These are phyloP conservation scores for Lycophotia porphyrea DNA, from an alignment of 2,888 invertebrate species.

Conservation along the genomic window DNA sequence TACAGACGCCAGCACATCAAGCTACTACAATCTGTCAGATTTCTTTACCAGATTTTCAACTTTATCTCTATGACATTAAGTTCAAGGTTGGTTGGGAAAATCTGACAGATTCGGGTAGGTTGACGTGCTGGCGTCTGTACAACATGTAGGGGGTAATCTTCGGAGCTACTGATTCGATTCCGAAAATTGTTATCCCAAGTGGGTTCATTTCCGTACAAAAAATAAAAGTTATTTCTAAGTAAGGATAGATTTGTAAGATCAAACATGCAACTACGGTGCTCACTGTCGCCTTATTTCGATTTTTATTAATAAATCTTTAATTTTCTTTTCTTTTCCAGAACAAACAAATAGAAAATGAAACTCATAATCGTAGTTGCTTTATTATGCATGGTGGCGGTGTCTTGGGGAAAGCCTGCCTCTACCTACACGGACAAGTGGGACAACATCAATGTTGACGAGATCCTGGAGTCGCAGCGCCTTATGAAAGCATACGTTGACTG, in stretches of 20 bases:
- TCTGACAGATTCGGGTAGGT: no score
- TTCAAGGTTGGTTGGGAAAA: no score
- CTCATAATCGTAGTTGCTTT: slow-evolving; percentile 77
- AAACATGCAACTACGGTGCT: background rate
- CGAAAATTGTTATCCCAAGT: no score
- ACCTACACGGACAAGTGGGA: slow-evolving; percentile 93
- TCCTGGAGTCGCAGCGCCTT: slow-evolving; percentile 92
- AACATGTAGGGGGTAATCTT: no score
- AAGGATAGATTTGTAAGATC: background rate
- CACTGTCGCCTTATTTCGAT: background rate
- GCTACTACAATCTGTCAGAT: no score
- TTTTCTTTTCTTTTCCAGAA: slow-evolving; percentile 52
- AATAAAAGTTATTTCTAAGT: background rate
- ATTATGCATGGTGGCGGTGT: slow-evolving; percentile 79
- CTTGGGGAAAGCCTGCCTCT: slow-evolving; percentile 79
- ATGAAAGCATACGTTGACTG: slow-evolving; percentile 93
- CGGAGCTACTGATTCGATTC: no score
- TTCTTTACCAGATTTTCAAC: no score
- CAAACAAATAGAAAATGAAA: slow-evolving; percentile 78
- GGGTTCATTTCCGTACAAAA: no score
- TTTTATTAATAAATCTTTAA: background rate
- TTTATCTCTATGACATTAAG: no score
- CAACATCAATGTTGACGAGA: slow-evolving; percentile 92
- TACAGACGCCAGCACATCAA: no score
- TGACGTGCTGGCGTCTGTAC: no score